A percentile compares a stretch with the other conserved stretches of the same genome.
phyloP scores from a whole-genome alignment of 2,113 vertebrate genomes.

The Neogale vison region DNA sequence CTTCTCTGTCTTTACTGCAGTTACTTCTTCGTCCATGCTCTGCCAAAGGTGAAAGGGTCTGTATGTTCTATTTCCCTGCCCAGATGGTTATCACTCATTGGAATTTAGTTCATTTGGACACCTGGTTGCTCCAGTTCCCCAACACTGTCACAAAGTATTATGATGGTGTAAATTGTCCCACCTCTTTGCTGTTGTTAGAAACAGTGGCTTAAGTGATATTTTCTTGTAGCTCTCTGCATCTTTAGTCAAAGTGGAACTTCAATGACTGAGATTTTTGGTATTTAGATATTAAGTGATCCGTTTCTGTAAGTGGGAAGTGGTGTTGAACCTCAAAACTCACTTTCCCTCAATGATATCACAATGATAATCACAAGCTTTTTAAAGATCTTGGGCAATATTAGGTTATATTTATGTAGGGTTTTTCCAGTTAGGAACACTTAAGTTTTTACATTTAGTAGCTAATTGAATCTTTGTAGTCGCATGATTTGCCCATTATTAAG shows the following conservation, averaged over 20 bases:
- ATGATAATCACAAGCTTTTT: constrained; percentile 21
- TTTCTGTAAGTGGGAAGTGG: background rate
- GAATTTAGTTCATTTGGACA: background rate
- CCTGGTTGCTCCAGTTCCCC: background rate
- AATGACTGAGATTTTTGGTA: background rate
- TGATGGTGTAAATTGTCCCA: background rate
- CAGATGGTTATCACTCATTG: background rate
- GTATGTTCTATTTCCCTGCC: background rate
- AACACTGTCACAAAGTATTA: background rate
- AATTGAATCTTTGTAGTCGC: constrained; percentile 30
- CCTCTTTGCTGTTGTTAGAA: background rate
- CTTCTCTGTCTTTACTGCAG: background rate
- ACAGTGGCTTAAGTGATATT: background rate
- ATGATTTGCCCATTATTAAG: constrained; percentile 48
- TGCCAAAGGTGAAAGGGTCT: background rate
- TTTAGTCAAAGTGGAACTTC: background rate
- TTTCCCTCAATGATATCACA: background rate
- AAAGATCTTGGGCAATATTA: constrained; percentile 1
- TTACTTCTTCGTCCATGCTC: background rate
- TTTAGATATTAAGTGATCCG: background rate
- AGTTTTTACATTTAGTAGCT: constrained; percentile 47
- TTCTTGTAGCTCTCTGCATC: background rate
- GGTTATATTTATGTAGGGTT: background rate
- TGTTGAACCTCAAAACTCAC: background rate
- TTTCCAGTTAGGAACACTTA: constrained; percentile 40